Evolutionary conservation across 2,113 vertebrate species (phyloP).

Genomic region (Psittacula cyanocephala): DNA sequence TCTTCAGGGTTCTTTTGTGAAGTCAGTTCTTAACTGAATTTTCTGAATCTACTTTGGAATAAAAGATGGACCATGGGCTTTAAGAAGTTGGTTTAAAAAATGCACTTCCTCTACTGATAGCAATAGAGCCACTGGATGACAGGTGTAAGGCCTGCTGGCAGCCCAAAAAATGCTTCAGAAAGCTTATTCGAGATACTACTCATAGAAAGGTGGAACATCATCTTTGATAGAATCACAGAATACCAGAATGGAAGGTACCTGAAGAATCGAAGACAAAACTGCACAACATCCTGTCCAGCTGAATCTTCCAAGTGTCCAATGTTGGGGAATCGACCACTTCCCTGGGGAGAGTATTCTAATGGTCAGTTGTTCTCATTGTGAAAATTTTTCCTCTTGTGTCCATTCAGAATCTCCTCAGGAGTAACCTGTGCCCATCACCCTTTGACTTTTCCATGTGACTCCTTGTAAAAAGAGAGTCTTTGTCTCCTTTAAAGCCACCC

Average conservation of each 20-base stretch:
- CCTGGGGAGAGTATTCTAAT: background rate
- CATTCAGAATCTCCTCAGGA: background rate
- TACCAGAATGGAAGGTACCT: background rate
- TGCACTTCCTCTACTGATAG: background rate
- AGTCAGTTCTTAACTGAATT: background rate
- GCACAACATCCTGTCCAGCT: background rate
- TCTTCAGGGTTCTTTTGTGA: background rate
- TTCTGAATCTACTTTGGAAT: background rate
- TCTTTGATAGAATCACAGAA: background rate
- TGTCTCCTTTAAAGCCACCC: background rate
- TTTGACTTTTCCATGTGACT: background rate
- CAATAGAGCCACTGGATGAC: background rate
- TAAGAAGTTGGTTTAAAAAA: background rate
- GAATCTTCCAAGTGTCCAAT: background rate
- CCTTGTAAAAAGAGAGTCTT: background rate
- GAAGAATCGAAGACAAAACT: background rate
- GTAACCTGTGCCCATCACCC: background rate
- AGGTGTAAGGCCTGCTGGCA: background rate
- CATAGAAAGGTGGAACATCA: background rate
- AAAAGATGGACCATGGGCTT: background rate
- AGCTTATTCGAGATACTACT: background rate
- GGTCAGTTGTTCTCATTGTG: background rate
- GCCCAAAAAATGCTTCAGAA: background rate
- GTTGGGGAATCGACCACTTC: background rate
- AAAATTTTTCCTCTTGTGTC: background rate